Evolutionary conservation across 1,140 invertebrate genomes (phyloP).

Genomic region (Bombus superbus): DNA sequence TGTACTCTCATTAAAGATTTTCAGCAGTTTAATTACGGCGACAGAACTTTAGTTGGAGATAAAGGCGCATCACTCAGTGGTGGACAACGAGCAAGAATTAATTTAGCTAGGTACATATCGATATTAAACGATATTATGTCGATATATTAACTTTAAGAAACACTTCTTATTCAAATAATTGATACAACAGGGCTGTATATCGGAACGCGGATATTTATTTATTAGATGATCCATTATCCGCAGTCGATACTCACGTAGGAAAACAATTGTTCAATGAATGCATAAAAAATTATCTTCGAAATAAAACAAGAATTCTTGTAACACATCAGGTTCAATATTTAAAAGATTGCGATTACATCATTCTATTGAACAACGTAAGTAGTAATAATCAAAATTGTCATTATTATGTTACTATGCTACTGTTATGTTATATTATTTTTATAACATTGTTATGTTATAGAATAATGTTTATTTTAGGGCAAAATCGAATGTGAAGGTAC

Average conservation of each 20-base stretch:
- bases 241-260: conserved; percentile 84
- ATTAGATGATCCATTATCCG: conserved; percentile 84
- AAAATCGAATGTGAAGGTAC: conserved; percentile 78
- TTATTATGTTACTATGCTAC: neutral
- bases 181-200: conserved; percentile 81
- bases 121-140: conserved; percentile 79
- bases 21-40: conserved; percentile 86
- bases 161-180: neutral
- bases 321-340: conserved; percentile 93
- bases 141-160: neutral
- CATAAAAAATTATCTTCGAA: conserved; percentile 77
- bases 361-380: conserved; percentile 87
- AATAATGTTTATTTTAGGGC: conserved; percentile 65
- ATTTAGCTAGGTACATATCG: conserved; percentile 85
- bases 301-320: conserved; percentile 87
- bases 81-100: conserved; percentile 88
- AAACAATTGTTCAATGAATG: conserved; percentile 83
- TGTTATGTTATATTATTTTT: neutral
- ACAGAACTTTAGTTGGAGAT: conserved; percentile 93
- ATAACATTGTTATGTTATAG: neutral
- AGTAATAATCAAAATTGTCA: neutral
- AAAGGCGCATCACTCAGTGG: conserved; percentile 90
- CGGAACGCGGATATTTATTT: conserved; percentile 84
- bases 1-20: conserved; percentile 88
- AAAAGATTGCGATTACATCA: conserved; percentile 87